phyloP scores from a whole-genome alignment of 2,113 vertebrate species.

The Festucalex cinctus region DNA sequence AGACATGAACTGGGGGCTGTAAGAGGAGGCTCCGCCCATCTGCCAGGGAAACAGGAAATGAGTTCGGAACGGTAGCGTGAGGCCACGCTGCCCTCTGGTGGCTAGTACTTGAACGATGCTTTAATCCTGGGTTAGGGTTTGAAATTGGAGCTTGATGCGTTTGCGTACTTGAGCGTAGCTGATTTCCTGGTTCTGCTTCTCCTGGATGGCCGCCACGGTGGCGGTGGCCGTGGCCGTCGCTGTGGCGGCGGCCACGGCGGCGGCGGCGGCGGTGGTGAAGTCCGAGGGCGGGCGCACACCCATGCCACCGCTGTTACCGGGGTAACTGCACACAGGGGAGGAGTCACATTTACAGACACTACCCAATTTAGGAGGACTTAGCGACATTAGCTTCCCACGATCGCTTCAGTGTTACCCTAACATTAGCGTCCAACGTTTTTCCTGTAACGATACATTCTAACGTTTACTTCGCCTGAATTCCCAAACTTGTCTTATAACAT shows the following conservation, averaged over 20 bases:
- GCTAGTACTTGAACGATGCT: background rate
- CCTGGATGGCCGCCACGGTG: constrained; percentile 86
- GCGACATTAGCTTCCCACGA: no score
- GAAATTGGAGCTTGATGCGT: background rate
- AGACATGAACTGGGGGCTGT: constrained; percentile 82
- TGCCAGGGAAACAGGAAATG: constrained; percentile 38
- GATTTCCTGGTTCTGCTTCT: constrained; percentile 91
- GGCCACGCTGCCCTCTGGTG: constrained; percentile 36
- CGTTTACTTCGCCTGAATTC: no score
- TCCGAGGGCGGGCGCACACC: constrained; percentile 70
- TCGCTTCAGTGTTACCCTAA: background rate
- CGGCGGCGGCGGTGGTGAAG: constrained; percentile 83
- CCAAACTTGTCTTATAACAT: no score
- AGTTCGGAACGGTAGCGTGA: background rate
- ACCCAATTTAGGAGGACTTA: no score
- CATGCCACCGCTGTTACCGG: constrained; percentile 59
- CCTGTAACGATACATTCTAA: no score
- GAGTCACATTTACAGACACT: background rate
- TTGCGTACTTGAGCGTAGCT: constrained; percentile 77
- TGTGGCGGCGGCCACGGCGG: constrained; percentile 82
- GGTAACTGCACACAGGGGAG: constrained; percentile 69
- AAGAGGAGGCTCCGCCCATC: constrained; percentile 78
- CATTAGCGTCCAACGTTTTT: no score
- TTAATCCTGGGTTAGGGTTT: background rate
- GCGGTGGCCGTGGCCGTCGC: constrained; percentile 87